phyloP scores from a whole-genome alignment of 64 coral and sea anemone genomes.

The Actinia equina region DNA sequence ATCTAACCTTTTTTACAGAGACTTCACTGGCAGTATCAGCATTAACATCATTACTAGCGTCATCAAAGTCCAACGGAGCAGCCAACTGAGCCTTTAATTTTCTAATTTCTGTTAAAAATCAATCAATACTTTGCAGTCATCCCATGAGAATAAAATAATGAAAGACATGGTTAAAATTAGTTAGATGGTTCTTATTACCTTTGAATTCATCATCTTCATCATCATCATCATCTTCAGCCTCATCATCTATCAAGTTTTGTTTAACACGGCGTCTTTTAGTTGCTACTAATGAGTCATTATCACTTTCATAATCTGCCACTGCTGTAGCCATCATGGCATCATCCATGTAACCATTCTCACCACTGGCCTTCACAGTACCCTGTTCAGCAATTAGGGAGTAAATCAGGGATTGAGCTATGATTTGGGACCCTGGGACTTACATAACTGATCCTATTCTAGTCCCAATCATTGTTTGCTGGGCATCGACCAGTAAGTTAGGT shows the following conservation, averaged over 20 bases:
- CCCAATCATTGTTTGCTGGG: too few species aligned
- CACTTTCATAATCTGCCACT: conserved; percentile 73
- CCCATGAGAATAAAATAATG: neutral
- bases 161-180: too few species aligned
- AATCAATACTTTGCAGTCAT: neutral
- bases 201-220: conserved; percentile 94
- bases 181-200: conserved; percentile 32
- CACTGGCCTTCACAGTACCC: too few species aligned
- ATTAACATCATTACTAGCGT: conserved; percentile 60
- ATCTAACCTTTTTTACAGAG: conserved; percentile 15
- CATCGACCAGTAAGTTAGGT: too few species aligned
- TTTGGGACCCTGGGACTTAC: too few species aligned
- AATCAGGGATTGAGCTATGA: too few species aligned
- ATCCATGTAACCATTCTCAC: neutral
- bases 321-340: conserved; percentile 49
- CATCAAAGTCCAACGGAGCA: conserved; percentile 77
- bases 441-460: too few species aligned
- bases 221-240: conserved; percentile 93
- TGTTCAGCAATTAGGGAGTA: too few species aligned
- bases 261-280: conserved; percentile 70
- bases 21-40: conserved; percentile 70
- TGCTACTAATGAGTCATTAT: conserved; percentile 74
- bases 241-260: conserved; percentile 90
- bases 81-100: conserved; percentile 77
- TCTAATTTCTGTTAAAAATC: conserved; percentile 57